phyloP scores from a whole-genome alignment of 92 coral and sea anemone species.

The Zoanthus solanderi region DNA sequence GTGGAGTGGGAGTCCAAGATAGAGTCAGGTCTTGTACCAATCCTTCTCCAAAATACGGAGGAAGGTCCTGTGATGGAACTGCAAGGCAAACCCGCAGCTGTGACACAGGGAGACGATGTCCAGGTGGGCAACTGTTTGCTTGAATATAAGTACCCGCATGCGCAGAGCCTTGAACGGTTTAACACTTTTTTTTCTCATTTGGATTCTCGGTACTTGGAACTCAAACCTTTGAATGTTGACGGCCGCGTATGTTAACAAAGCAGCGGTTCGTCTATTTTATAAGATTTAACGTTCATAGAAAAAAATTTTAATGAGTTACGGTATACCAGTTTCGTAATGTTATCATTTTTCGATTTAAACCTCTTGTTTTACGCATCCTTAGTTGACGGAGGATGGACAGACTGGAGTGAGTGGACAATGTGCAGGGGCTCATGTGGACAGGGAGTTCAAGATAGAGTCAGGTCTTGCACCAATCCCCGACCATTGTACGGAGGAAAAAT shows the following conservation, averaged over 20 bases:
- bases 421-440: slow-evolving; percentile 9
- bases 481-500: not conserved
- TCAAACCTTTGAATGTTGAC: too few relatives aligned
- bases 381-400: slow-evolving; percentile 21
- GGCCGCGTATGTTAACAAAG: too few relatives aligned
- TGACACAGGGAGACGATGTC: slow-evolving; percentile 16
- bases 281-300: too few relatives aligned
- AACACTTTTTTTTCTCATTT: too few relatives aligned
- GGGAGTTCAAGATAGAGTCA: not conserved
- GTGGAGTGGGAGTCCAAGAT: not conserved
- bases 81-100: not conserved
- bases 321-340: not conserved
- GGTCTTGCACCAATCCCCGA: slow-evolving; percentile 25
- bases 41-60: not conserved
- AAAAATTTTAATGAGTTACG: not conserved
- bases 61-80: not conserved
- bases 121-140: not conserved
- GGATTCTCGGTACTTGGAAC: too few relatives aligned
- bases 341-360: not conserved
- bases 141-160: not conserved
- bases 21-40: slow-evolving; percentile 18
- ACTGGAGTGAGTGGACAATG: slow-evolving; percentile 1
- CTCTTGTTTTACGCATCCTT: not conserved
- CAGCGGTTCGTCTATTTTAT: too few relatives aligned
- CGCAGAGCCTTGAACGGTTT: too few relatives aligned